Evolutionary conservation across 64 coral and sea anemone species (phyloP).

Genomic region (Pachyseris speciosa): DNA sequence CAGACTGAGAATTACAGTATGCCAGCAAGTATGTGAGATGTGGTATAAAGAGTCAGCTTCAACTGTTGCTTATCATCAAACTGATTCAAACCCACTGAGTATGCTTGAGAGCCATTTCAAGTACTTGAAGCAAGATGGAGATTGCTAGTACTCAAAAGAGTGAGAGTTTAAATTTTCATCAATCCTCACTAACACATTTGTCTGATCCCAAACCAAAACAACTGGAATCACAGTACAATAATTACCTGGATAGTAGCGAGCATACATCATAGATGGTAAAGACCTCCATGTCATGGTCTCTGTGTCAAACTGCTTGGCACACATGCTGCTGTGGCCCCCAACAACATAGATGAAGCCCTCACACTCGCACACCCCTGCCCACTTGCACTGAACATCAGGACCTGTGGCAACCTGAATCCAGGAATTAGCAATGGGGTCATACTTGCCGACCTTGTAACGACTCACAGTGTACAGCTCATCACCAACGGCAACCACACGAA

Average conservation of each 20-base stretch:
- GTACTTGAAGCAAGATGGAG: too few species aligned
- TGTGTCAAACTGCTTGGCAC: constrained; percentile 95
- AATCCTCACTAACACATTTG: too few species aligned
- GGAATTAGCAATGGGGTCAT: constrained; percentile 91
- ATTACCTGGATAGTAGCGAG: constrained; percentile 89
- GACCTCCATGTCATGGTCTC: constrained; percentile 86
- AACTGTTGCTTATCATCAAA: too few species aligned
- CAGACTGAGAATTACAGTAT: too few species aligned
- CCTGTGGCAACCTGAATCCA: constrained; percentile 91
- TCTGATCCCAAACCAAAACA: too few species aligned
- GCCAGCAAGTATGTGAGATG: too few species aligned
- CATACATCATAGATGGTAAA: constrained; percentile 93
- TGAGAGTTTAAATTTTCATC: too few species aligned
- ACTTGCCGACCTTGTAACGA: constrained; percentile 97
- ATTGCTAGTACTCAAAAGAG: too few species aligned
- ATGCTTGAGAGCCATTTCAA: too few species aligned
- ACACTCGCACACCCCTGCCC: constrained; percentile 95
- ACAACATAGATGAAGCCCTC: constrained; percentile 95
- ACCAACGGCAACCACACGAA: constrained; percentile 90
- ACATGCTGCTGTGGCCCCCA: constrained; percentile 98
- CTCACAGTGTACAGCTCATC: constrained; percentile 99
- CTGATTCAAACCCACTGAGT: too few species aligned
- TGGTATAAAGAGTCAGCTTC: too few species aligned
- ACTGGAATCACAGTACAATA: too few species aligned
- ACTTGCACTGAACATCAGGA: constrained; percentile 97